These are phyloP conservation scores for Oppia nitens DNA, from an alignment of 1,140 invertebrate genomes.

Conservation along the genomic window DNA sequence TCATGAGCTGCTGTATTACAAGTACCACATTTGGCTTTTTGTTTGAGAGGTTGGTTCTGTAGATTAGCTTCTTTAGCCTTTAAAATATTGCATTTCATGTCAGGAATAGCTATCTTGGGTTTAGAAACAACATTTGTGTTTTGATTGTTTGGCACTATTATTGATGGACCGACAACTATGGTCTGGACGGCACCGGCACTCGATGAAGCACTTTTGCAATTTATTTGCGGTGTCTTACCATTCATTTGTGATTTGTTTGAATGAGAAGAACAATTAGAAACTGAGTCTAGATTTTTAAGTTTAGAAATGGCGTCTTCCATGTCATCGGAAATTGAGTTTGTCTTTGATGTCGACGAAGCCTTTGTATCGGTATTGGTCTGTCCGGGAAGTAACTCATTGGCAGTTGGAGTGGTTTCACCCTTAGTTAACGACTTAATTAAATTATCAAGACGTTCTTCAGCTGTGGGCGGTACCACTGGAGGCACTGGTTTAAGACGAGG, in stretches of 20 bases:
- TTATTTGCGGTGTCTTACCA: background rate
- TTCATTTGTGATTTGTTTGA: background rate
- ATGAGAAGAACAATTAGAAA: background rate
- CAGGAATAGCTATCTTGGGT: constrained; percentile 54
- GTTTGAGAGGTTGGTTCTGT: constrained; percentile 11
- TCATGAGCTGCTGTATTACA: background rate
- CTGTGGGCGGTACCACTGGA: constrained; percentile 19
- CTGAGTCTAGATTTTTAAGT: background rate
- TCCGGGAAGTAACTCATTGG: background rate
- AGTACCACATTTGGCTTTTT: background rate
- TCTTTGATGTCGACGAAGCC: background rate
- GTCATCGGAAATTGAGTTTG: background rate
- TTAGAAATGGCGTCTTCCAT: background rate
- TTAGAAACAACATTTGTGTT: constrained; percentile 32
- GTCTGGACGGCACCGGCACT: background rate
- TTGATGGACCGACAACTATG: background rate
- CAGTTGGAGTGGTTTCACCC: constrained; percentile 28
- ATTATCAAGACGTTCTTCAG: constrained; percentile 40
- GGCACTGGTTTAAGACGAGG: background rate
- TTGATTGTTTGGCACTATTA: constrained; percentile 34
- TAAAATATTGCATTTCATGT: constrained; percentile 84
- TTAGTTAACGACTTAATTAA: constrained; percentile 43
- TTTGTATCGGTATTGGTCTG: background rate
- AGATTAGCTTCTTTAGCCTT: constrained; percentile 43
- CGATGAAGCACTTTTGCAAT: background rate